Conservation (phyloP, 2,888 invertebrate genomes). For the Lepidonotus clava region DNA sequence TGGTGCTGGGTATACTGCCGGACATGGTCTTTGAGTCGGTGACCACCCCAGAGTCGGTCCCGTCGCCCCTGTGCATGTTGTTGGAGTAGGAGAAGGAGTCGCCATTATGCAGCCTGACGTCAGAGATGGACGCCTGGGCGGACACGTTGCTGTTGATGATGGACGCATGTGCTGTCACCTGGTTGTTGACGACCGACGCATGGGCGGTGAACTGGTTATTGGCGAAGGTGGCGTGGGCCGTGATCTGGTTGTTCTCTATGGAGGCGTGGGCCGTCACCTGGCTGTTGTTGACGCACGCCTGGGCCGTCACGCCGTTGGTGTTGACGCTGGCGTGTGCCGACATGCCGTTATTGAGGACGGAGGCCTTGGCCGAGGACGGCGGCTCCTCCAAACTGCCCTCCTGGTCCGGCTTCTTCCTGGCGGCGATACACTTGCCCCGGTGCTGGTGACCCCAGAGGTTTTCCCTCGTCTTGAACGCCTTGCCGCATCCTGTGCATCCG, state of each 20-base stretch:
- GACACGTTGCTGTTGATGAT: constrained; percentile 26
- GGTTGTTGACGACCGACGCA: constrained; percentile 54
- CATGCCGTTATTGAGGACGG: constrained; percentile 43
- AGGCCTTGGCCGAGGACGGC: constrained; percentile 30
- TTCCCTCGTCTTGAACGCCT: constrained; percentile 67
- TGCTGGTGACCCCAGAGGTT: constrained; percentile 68
- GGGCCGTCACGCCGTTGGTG: constrained; percentile 55
- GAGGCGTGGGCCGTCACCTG: constrained; percentile 55
- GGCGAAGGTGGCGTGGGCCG: constrained; percentile 55
- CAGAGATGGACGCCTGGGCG: constrained; percentile 33
- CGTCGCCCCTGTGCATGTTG: background rate
- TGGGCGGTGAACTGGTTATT: constrained; percentile 55
- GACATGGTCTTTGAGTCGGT: constrained; percentile 36
- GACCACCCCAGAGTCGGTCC: background rate
- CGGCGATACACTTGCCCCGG: constrained; percentile 62
- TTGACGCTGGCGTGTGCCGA: constrained; percentile 53
- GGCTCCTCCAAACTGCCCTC: background rate
- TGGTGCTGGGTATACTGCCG: constrained; percentile 38
- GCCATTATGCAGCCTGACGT: background rate
- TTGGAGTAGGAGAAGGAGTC: constrained; percentile 16
- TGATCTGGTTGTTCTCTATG: constrained; percentile 56
- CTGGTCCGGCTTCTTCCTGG: constrained; percentile 24
- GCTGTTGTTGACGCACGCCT: constrained; percentile 53
- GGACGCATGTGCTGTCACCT: constrained; percentile 57
- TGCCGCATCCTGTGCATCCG: constrained; percentile 62